Evolutionary conservation across 2,113 vertebrate genomes (phyloP), one percentile per base, ranked within the genome.

Genomic region (Thunnus maccoyii): DNA sequence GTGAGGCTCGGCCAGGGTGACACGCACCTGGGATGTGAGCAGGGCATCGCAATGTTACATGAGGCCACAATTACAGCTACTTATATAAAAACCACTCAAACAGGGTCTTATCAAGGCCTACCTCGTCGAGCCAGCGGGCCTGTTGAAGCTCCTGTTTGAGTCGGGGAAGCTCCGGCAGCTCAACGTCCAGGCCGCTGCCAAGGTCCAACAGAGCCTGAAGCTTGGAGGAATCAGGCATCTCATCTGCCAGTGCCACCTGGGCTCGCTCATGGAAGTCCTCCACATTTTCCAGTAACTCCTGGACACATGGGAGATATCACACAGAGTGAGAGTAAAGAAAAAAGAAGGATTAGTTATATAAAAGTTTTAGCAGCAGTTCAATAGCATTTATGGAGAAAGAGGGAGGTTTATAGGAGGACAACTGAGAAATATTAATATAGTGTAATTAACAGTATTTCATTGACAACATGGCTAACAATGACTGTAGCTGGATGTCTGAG

Each of bases 111-210:
- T 11, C 2, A 5, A 9, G 3, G 2, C 79, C 16, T n/a, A 94
- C 98, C 95, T 99, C 98, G 72, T 99, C 98, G n/a, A 99, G 94
- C 98, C 98, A 99, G 68, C 98, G 97, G 0, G 97, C 98, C 91
- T 99, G 98, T 88, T 98, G 97, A 25, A 99, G 95, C 61, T 99
- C 97, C 87, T 99, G 98, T 74, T 99, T 98, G 36, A 99, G 92
- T 3, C 96, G 95, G 0, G 98, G 97, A 48, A 99, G 94, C 57
- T 99, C 97, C 0, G 98, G 98, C 55, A 99, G 95, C 84, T 99
- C 98, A 13, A 99, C 97, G 11, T 99, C 99, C 48, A 99, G 95
- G 32, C 98, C 96, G 11, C 96, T 96, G 68, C 97, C 98, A 93
- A 99, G 93, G 64, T 99, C 98, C 89, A 99, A 92, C 55, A 99